Base-by-base conservation (phyloP, 2,888 invertebrate species). In the Hirtodrosophila confusa region DNA sequence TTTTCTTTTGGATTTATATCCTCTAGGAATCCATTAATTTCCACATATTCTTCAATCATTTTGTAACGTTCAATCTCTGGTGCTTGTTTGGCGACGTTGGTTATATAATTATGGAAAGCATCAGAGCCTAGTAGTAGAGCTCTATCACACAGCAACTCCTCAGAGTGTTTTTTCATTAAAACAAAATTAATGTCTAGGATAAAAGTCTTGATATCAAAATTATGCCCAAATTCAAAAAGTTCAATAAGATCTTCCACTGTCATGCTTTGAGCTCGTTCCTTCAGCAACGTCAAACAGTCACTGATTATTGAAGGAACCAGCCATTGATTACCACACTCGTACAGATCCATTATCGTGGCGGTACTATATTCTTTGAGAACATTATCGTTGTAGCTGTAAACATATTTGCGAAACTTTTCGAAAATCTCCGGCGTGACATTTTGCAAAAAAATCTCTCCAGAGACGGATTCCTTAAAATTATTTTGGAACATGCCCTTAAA, bases 331-430 rank as follows among this genome's bases (percentile, higher is more conserved):
- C 75, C 54, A 40, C 40, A 74, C 11, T 35, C 12, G 17, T 24
- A 35, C 0, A 69, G 37, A 6, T 43, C 24, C 1, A 49, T 45
- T 10, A 69, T 3, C 0, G 35, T 50, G 10, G 3, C 7, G 11
- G 24, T 68, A 8, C 35, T 23, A 29, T 47, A 54, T 4, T 1
- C n/a, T 0, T 1, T 0, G 2, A 73, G 31, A 0, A 2, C 6
- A 1, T 6, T 0, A 2, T 0, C 4, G 33, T 36, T 40, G 29
- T 66, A 66, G 10, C 53, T 35, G 31, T 69, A 69, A 9, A 24
- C 44, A 31, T 58, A 69, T 3, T 37, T 11, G 6, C 39, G 48
- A 24, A 69, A 67, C 24, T 53, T 73, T n/a, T 67, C 49, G 9
- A 69, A 73, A 4, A 10, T 36, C 1, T 61, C 51, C 3, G 43